Evolutionary conservation across 2,113 vertebrate genomes (phyloP), one percentile per base, ranked within the genome.

Genomic region (Notiomystis cincta): DNA sequence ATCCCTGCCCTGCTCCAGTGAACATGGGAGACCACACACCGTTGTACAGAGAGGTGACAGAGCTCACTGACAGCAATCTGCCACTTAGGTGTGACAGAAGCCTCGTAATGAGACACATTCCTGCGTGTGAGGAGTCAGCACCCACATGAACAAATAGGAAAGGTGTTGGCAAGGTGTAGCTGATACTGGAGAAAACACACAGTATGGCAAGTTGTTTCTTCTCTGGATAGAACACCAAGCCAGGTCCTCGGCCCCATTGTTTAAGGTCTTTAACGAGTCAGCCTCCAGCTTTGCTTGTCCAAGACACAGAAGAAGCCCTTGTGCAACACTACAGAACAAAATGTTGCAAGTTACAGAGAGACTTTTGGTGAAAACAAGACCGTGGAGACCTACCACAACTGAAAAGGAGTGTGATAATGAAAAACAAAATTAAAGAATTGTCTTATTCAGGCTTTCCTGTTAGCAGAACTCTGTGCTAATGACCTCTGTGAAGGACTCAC

Each of bases 141-240:
- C 13, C 8, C 14, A 1, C 3, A 22, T 15, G 50, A 85, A 48
- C 17, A 70, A 82, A 37, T 2, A 40, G 21, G n/a, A 79, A 67
- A 67, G 45, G 37, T 0, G 0, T 27, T 1, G 22, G 40, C 5
- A 23, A 53, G 31, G 24, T 44, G 16, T 6, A 58, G 40, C 30
- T 37, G 44, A 25, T 53, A 13, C 9, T 6, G 25, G 15, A 10
- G 25, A 65, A 76, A 85, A 21, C 3, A 35, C 25, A 38, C 14
- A 71, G 7, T 2, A 31, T 17, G 4, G 21, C 15, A 47, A 51
- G 20, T 15, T 33, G 2, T 40, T 72, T 69, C 28, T 45, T 65
- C 51, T 78, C 37, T 56, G 35, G 12, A 53, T 6, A 30, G 62
- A 67, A 10, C 8, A 38, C 19, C 8, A 3, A 8, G 24, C 18